phyloP scores from a whole-genome alignment of 1,140 invertebrate genomes.

The Zophobas atratus region DNA sequence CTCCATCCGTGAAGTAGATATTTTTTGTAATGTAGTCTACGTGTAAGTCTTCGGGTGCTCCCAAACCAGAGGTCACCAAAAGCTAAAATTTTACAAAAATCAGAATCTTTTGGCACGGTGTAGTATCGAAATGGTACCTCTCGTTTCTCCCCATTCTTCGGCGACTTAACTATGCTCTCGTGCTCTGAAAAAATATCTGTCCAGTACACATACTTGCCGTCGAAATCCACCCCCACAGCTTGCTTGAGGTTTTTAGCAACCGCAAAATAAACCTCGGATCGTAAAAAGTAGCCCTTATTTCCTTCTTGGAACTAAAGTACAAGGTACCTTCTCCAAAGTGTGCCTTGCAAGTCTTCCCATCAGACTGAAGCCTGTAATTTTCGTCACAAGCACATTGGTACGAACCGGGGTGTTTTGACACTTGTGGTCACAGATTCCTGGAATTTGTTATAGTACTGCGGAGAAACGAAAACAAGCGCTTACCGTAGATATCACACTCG shows the following conservation, averaged over 20 bases:
- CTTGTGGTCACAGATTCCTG: conserved; percentile 83
- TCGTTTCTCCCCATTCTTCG: conserved; percentile 71
- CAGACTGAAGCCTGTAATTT: conserved; percentile 78
- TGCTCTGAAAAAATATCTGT: conserved; percentile 77
- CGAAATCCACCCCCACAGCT: conserved; percentile 78
- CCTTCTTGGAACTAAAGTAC: conserved; percentile 74
- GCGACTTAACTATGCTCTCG: conserved; percentile 76
- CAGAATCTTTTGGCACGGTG: not conserved
- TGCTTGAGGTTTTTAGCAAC: conserved; percentile 71
- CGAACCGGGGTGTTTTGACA: conserved; percentile 86
- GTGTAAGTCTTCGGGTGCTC: conserved; percentile 82
- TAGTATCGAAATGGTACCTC: conserved; percentile 68
- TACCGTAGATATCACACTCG: conserved; percentile 83
- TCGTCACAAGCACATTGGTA: conserved; percentile 86
- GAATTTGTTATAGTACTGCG: not conserved
- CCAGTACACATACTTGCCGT: conserved; percentile 82
- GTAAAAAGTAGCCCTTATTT: conserved; percentile 71
- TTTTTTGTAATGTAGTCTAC: conserved; percentile 88
- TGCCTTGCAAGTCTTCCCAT: conserved; percentile 82
- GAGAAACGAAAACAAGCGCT: not conserved
- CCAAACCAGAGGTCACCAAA: conserved; percentile 77
- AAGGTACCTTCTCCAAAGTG: conserved; percentile 75
- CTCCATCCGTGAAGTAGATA: conserved; percentile 86
- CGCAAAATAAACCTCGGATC: conserved; percentile 67
- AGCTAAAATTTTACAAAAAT: conserved; percentile 63